Conservation (phyloP, 2,113 vertebrate genomes). For the Natator depressus region DNA sequence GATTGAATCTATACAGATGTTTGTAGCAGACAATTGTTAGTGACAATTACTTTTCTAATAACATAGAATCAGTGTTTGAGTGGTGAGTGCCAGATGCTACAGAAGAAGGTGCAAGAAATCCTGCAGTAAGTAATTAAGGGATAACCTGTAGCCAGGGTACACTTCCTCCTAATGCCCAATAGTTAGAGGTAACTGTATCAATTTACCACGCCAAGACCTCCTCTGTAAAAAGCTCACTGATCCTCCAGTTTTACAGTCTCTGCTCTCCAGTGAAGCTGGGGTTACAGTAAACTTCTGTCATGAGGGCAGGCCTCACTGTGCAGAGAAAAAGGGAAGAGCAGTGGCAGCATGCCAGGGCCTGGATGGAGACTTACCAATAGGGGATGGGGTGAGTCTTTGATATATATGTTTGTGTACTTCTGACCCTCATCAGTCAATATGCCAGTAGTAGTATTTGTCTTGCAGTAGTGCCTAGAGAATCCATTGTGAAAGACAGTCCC, state of each 20-base stretch:
- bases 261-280: not conserved
- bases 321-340: no score
- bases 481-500: no score
- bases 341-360: no score
- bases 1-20: constrained; percentile 9
- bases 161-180: constrained; percentile 32
- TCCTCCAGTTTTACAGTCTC: not conserved
- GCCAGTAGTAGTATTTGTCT: no score
- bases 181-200: constrained; percentile 7
- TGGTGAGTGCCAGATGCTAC: not conserved
- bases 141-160: constrained; percentile 41
- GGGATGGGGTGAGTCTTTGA: no score
- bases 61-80: constrained; percentile 31
- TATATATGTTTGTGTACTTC: no score
- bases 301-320: no score
- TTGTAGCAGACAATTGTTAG: constrained; percentile 12
- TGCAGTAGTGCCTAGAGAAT: no score
- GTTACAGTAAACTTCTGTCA: not conserved
- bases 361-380: no score
- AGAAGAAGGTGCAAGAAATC: constrained; percentile 43
- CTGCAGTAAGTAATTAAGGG: constrained; percentile 30
- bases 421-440: no score
- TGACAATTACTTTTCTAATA: constrained; percentile 42
- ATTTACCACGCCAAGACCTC: not conserved
- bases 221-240: not conserved